Evolutionary conservation across 2,888 invertebrate genomes (phyloP).

Genomic region (Capitulum mitella): DNA sequence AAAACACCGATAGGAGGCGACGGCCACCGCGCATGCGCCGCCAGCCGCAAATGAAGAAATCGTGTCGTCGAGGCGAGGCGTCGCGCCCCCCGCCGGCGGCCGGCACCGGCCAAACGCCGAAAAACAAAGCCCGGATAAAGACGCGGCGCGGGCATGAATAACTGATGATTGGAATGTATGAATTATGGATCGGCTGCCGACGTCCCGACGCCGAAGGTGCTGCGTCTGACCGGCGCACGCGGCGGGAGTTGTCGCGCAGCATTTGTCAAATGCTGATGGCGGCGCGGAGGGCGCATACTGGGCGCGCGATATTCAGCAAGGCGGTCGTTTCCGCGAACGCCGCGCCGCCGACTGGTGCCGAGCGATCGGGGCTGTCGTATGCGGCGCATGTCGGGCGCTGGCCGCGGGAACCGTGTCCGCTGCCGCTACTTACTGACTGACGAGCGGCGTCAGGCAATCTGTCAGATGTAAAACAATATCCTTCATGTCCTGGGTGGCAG

Average conservation of each 20-base stretch:
- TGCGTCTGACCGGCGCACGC: not conserved
- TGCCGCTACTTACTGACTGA: no score
- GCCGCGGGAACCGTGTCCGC: no score
- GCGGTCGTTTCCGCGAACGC: no score
- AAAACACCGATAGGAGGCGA: not conserved
- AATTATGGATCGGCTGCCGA: not conserved
- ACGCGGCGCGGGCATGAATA: not conserved
- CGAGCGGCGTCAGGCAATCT: no score
- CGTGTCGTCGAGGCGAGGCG: not conserved
- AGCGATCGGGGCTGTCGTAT: no score
- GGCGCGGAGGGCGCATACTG: no score
- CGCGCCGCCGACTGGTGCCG: not conserved
- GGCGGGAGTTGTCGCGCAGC: not conserved
- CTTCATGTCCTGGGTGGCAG: no score
- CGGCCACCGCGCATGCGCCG: not conserved
- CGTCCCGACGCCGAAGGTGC: not conserved
- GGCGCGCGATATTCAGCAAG: no score
- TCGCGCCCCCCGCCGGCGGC: not conserved
- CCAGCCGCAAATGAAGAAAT: not conserved
- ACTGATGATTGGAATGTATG: constrained; percentile 22
- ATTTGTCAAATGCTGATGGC: not conserved
- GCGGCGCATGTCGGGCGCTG: no score
- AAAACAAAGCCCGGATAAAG: constrained; percentile 17
- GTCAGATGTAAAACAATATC: no score
- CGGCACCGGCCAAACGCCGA: not conserved